These are phyloP conservation scores for Ceyx margarethae DNA, from an alignment of 2,113 vertebrate genomes.

Conservation along the genomic window DNA sequence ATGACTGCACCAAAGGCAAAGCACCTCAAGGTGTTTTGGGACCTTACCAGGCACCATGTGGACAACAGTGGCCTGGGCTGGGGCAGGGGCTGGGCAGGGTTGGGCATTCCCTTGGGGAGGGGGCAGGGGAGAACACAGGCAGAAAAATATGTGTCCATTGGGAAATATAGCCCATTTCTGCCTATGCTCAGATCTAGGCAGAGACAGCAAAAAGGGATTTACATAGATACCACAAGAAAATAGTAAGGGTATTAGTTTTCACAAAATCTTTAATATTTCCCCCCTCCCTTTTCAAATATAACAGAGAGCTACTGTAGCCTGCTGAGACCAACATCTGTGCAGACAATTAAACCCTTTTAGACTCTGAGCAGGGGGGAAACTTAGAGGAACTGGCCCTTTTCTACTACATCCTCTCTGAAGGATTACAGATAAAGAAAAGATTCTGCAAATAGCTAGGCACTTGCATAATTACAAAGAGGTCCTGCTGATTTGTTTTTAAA, in stretches of 20 bases:
- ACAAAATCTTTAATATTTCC: not conserved
- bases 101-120: not conserved
- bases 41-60: not conserved
- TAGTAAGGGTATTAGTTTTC: not conserved
- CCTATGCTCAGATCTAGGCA: not conserved
- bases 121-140: too few relatives aligned
- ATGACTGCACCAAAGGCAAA: not conserved
- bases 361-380: not conserved
- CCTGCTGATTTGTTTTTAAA: conserved; percentile 24
- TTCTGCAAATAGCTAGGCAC: conserved; percentile 25
- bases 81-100: not conserved
- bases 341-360: conserved; percentile 63
- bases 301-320: conserved; percentile 55
- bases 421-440: conserved; percentile 51
- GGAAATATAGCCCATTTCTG: not conserved
- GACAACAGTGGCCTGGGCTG: not conserved
- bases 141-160: not conserved
- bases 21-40: not conserved
- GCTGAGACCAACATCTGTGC: conserved; percentile 57
- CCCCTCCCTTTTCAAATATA: not conserved
- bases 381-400: conserved; percentile 47
- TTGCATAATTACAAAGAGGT: conserved; percentile 32
- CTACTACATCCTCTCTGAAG: conserved; percentile 42
- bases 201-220: not conserved
- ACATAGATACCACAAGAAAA: not conserved